Evolutionary conservation across 1,140 invertebrate species (phyloP), one percentile per base, ranked within the genome.

Genomic region (Akabosia matsudoensis): DNA sequence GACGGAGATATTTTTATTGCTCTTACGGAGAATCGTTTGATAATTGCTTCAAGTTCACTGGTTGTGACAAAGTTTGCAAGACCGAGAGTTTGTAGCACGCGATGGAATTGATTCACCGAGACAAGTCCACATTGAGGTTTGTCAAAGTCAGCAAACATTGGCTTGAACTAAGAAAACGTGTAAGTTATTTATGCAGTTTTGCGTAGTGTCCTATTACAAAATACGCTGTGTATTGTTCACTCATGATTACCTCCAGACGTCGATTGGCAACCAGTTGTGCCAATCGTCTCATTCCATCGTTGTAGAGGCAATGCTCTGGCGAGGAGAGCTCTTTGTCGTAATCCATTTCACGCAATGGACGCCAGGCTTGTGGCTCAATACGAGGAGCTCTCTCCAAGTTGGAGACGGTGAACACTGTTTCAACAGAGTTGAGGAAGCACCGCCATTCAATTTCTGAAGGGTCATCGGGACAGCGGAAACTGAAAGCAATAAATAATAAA

Each of bases 301-400:
- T 76, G 28, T 78, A 37, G 0, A 64, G 45, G 54, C 76, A 79
- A 74, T 77, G 77, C 16, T 81, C 80, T 14, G 33, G 37, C 33
- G 74, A 30, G 13, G 45, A 54, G 0, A 79, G 13, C 24, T 75
- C 30, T 30, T 81, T 81, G 72, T 81, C 80, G 33, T 79, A 81
- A 34, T 81, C 78, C 79, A 79, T 79, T 56, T 79, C 78, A n/a
- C 77, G 64, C 0, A 81, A 34, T 22, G 80, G 80, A 28, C 72
- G 72, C 80, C 80, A 81, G 51, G 34, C 33, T 24, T 81, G 61
- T 0, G 80, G 80, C 18, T 87, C 84, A 30, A 90, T 83, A 26
- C 90, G 86, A 70, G 90, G 89, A 45, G 87, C 87, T 70, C 88
- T 87, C 84, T 92, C 90, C 75, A 92, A 83, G 70, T 85, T 85